phyloP scores from a whole-genome alignment of 2,797 vertebrate species.

The Myotis planiceps region DNA sequence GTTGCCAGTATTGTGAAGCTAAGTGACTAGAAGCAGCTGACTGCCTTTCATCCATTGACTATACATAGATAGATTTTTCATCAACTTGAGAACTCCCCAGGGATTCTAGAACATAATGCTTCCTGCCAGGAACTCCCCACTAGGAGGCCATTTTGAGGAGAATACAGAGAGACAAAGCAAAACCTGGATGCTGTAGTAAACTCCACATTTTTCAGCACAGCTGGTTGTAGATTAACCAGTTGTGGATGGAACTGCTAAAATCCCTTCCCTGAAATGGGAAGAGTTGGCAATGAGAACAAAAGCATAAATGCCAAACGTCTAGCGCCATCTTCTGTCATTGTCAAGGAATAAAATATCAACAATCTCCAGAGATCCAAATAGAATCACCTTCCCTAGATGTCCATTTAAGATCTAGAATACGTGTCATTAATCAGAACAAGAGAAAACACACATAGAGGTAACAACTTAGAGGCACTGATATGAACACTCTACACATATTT shows the following conservation, averaged over 20 bases:
- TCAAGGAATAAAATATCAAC: neutral
- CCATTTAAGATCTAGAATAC: neutral
- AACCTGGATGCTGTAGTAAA: neutral
- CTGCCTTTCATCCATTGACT: neutral
- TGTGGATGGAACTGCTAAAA: neutral
- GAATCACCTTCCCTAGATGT: neutral
- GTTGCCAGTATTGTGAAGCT: neutral
- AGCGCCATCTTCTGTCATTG: constrained; percentile 65
- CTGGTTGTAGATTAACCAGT: neutral
- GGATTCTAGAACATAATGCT: neutral
- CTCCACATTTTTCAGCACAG: neutral
- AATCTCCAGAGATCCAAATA: neutral
- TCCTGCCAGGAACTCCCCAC: neutral
- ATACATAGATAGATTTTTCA: neutral
- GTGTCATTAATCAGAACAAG: neutral
- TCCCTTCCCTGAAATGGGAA: neutral
- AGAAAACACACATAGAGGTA: neutral
- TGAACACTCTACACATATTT: neutral
- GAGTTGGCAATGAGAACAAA: neutral
- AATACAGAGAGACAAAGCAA: neutral
- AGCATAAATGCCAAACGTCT: neutral
- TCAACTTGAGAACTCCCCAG: neutral
- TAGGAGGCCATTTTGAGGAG: neutral
- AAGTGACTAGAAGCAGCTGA: neutral
- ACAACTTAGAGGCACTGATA: too few species aligned